Conservation (phyloP, 2,113 vertebrate genomes). For the Sinocyclocheilus grahami region DNA sequence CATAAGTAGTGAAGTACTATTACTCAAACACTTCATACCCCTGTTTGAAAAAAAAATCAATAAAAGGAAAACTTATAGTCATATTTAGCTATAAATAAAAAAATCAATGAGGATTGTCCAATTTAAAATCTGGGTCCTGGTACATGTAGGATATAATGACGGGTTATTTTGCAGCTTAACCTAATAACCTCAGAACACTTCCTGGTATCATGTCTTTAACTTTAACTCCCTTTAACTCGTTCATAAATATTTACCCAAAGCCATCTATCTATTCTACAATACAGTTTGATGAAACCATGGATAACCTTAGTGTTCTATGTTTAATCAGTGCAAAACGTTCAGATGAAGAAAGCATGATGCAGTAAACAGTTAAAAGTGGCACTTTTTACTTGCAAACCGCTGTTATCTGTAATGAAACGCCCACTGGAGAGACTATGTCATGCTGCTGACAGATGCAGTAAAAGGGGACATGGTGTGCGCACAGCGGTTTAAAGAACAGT, state of each 20-base stretch:
- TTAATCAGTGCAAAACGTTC: neutral
- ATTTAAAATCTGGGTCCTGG: no score
- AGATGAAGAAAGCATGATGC: neutral
- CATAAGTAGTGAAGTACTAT: no score
- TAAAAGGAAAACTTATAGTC: no score
- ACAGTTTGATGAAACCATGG: neutral
- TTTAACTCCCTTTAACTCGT: neutral
- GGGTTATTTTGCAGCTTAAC: neutral
- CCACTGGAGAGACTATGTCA: conserved; percentile 45
- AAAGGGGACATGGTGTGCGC: neutral
- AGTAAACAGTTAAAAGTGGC: conserved; percentile 29
- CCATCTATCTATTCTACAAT: neutral
- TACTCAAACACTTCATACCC: no score
- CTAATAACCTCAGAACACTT: neutral
- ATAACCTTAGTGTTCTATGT: neutral
- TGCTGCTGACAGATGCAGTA: conserved; percentile 17
- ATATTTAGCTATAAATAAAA: no score
- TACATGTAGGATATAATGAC: neutral
- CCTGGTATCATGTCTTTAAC: neutral
- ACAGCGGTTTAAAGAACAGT: conserved; percentile 42
- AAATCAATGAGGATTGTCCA: no score
- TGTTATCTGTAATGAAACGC: conserved; percentile 53
- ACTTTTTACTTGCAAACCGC: conserved; percentile 12
- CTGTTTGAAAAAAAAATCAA: no score
- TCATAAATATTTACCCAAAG: neutral